Evolutionary conservation across 2,888 invertebrate species (phyloP).

Genomic region (Lagria hirta): DNA sequence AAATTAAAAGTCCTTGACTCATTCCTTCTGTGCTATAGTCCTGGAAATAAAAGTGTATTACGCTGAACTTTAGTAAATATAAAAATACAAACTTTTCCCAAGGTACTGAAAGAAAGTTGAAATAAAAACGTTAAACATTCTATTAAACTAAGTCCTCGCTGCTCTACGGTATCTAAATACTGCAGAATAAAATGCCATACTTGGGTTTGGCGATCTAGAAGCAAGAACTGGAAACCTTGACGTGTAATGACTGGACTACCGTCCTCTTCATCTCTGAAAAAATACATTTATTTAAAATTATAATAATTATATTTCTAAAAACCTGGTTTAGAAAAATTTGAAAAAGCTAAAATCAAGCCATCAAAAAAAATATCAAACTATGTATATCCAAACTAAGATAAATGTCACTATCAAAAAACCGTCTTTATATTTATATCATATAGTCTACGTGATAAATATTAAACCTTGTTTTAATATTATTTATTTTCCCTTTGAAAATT

Average conservation of each 20-base stretch:
- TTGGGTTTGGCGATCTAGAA: conserved; percentile 91
- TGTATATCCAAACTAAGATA: too few species aligned
- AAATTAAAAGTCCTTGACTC: conserved; percentile 82
- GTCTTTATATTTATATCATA: too few species aligned
- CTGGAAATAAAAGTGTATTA: conserved; percentile 46
- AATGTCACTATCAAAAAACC: too few species aligned
- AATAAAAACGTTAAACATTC: conserved; percentile 96
- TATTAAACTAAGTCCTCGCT: conserved; percentile 80
- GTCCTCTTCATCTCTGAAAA: conserved; percentile 71
- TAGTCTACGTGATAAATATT: too few species aligned
- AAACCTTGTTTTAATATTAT: too few species aligned
- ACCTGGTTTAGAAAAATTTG: too few species aligned
- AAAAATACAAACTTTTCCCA: conserved; percentile 82
- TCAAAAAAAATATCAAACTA: too few species aligned
- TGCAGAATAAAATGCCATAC: conserved; percentile 98
- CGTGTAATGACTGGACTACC: conserved; percentile 86
- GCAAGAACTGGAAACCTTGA: conserved; percentile 95
- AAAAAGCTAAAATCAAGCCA: too few species aligned
- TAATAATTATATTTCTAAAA: too few species aligned
- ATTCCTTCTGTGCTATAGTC: conserved; percentile 96
- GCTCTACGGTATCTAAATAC: conserved; percentile 90
- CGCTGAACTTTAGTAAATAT: conserved; percentile 3
- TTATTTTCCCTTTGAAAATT: too few species aligned
- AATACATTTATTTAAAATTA: conserved; percentile 2
- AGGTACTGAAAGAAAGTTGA: conserved; percentile 90